phyloP scores from a whole-genome alignment of 1,140 invertebrate genomes.

The Drosophila subpulchrella region DNA sequence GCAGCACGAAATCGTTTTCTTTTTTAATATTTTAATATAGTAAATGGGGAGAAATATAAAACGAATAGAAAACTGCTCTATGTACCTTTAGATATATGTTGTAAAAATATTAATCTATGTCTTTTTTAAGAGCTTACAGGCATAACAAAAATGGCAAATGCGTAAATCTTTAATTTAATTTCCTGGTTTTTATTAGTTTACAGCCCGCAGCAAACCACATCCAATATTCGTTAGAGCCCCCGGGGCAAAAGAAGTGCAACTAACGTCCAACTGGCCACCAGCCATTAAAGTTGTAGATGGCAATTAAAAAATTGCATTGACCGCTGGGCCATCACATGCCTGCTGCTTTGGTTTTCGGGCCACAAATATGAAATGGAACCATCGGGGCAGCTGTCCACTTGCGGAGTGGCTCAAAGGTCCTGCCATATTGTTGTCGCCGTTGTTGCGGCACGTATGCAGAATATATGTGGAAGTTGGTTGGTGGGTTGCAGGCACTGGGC shows the following conservation, averaged over 20 bases:
- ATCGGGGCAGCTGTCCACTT: conserved; percentile 11
- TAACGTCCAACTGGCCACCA: background rate
- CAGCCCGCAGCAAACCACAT: background rate
- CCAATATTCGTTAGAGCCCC: background rate
- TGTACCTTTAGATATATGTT: background rate
- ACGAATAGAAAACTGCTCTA: conserved; percentile 8
- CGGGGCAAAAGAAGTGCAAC: background rate
- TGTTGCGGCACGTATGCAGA: conserved; percentile 15
- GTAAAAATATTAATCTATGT: no score
- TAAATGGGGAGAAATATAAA: background rate
- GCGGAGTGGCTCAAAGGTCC: conserved; percentile 35
- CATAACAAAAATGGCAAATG: background rate
- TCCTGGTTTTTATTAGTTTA: background rate
- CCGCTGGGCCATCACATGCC: conserved; percentile 46
- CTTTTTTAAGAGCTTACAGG: no score
- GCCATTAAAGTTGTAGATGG: conserved; percentile 27
- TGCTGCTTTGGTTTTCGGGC: conserved; percentile 22
- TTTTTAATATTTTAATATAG: conserved; percentile 6
- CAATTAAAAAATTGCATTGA: conserved; percentile 71
- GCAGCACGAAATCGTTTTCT: conserved; percentile 37
- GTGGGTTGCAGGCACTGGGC: conserved; percentile 7
- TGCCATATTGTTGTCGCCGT: conserved; percentile 36
- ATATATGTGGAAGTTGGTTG: conserved; percentile 27
- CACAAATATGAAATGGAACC: conserved; percentile 56
- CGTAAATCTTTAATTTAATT: background rate